Evolutionary conservation across 2,113 vertebrate species (phyloP).

Genomic region (Triplophysa tibetana): DNA sequence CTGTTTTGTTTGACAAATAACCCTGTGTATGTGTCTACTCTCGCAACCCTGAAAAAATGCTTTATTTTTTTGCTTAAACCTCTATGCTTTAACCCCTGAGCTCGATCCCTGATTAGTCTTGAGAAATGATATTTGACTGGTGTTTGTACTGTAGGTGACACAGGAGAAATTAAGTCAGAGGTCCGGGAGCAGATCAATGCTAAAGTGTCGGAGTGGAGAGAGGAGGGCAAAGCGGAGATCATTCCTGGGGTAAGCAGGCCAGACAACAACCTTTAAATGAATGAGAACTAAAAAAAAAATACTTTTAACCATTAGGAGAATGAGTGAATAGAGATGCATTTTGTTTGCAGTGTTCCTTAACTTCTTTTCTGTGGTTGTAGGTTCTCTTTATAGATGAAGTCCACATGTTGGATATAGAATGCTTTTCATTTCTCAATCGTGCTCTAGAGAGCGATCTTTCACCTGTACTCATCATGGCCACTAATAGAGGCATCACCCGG

Average conservation of each 20-base stretch:
- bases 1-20: too few species aligned
- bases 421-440: constrained; percentile 91
- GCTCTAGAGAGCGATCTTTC: constrained; percentile 90
- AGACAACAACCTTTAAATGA: neutral
- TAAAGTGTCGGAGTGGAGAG: constrained; percentile 92
- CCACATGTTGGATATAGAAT: constrained; percentile 94
- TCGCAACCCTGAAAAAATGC: too few species aligned
- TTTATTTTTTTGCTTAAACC: too few species aligned
- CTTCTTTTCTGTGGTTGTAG: constrained; percentile 59
- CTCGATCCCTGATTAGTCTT: neutral
- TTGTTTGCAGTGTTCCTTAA: neutral
- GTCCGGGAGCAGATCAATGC: constrained; percentile 93
- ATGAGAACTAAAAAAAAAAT: neutral
- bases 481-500: constrained; percentile 91
- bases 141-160: constrained; percentile 75
- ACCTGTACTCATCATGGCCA: constrained; percentile 92
- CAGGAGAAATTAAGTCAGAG: constrained; percentile 91
- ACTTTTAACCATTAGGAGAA: neutral
- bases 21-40: too few species aligned
- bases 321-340: neutral
- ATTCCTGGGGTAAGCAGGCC: constrained; percentile 82
- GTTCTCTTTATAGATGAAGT: constrained; percentile 94
- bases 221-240: constrained; percentile 92
- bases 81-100: neutral
- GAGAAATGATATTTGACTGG: neutral